Percentiles rank a stretch among this genome's conserved stretches.
Evolutionary conservation across 2,888 invertebrate genomes (phyloP).

Genomic region (Dione juno): DNA sequence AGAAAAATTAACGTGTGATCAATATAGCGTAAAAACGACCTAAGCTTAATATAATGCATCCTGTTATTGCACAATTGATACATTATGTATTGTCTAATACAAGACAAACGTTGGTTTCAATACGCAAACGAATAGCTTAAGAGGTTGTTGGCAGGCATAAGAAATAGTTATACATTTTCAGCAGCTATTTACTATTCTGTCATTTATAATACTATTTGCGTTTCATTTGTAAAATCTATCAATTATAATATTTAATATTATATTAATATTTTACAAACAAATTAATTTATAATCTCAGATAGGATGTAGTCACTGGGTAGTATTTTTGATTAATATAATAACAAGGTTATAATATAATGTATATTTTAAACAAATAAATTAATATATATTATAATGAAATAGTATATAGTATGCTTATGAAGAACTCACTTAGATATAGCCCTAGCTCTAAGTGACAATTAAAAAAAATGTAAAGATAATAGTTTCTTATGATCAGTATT

Average conservation of each 20-base stretch:
- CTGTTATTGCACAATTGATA: constrained; percentile 50
- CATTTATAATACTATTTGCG: constrained; percentile 33
- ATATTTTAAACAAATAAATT: no score
- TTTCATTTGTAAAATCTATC: constrained; percentile 6
- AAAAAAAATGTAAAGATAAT: no score
- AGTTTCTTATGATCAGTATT: no score
- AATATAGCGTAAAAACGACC: constrained; percentile 18
- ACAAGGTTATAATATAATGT: no score
- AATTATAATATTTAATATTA: not conserved
- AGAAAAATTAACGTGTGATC: not conserved
- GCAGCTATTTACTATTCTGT: constrained; percentile 40
- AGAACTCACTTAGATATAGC: no score
- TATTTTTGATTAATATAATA: no score
- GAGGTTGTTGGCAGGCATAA: constrained; percentile 56
- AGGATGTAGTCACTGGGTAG: no score
- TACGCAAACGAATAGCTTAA: constrained; percentile 57
- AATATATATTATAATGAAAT: no score
- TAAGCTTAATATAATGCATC: constrained; percentile 38
- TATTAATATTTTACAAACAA: no score
- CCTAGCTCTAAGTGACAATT: no score
- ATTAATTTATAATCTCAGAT: no score
- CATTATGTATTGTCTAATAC: constrained; percentile 50
- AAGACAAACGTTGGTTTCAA: constrained; percentile 50
- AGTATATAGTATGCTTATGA: no score
- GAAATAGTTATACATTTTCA: constrained; percentile 47